These are phyloP conservation scores for Mnemiopsis leidyi DNA, from an alignment of 37 sponge, comb jelly and placozoan species.

Conservation along the genomic window DNA sequence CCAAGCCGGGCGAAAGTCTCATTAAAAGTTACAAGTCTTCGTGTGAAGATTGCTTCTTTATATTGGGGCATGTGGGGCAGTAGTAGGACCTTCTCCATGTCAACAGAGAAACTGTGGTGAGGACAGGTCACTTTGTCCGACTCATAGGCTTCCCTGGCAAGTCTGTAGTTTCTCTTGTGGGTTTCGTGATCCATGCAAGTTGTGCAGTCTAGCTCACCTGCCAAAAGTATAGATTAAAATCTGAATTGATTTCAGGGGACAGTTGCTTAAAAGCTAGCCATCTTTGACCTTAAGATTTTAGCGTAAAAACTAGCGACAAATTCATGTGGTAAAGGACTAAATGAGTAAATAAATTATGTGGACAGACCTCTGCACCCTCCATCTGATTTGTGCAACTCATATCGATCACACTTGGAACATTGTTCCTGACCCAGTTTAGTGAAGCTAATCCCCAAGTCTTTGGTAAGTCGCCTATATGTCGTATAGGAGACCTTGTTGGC, in stretches of 20 bases:
- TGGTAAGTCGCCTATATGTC: background rate
- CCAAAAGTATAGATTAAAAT: background rate
- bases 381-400: background rate
- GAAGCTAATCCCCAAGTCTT: background rate
- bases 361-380: background rate
- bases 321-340: no score
- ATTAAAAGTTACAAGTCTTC: background rate
- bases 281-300: no score
- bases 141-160: background rate
- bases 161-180: background rate
- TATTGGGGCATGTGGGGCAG: conserved; percentile 40
- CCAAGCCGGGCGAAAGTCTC: background rate
- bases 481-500: background rate
- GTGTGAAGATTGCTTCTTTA: background rate
- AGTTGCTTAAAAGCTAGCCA: background rate
- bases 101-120: background rate
- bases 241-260: background rate
- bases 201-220: background rate
- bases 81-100: conserved; percentile 10
- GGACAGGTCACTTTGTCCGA: background rate
- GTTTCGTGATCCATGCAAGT: background rate
- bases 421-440: background rate
- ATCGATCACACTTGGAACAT: background rate
- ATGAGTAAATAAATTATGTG: background rate
- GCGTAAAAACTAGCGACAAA: no score